Evolutionary conservation across 2,797 vertebrate species (phyloP), one percentile per base, ranked within the genome.

Genomic region (Ambastaia sidthimunki): DNA sequence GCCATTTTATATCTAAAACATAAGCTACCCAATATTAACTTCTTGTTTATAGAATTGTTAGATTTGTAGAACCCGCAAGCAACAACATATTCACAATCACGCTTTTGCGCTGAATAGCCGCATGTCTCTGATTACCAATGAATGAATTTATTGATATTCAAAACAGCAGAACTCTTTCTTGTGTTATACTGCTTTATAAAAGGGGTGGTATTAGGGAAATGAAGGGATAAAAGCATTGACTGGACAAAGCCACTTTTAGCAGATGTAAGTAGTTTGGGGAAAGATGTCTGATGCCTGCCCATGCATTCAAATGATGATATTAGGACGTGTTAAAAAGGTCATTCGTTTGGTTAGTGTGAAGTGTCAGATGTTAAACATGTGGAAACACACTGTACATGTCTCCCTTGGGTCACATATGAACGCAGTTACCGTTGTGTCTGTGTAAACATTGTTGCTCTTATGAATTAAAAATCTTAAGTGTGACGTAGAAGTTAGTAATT

Each of bases 381-480:
- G 57, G 54, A 74, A 83, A 74, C 65, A 48, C 48, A 50, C n/a
- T 34, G 28, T 25, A 44, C 72, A 74, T 13, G 77, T 76, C 63
- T 85, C 41, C 73, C 16, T 71, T 73, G 75, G 76, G 59, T 55
- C 70, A 52, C 88, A 90, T 83, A 82, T 87, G 87, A 86, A 84
- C 18, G 59, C 81, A 89, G 88, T 89, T 87, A 88, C 41, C 67
- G 72, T 76, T 80, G 80, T 25, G 63, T 82, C 79, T 70, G 59
- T 67, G 72, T 19, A 55, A 84, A 82, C 50, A 82, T 68, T 41
- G 37, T 66, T 41, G 54, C 76, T 85, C 82, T 83, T 73, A 57
- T 68, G 41, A 59, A 55, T 73, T 47, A 87, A 75, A 86, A 62
- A 48, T 70, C 67, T 65, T 84, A 81, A 84, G 37, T 68, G 76